Evolutionary conservation across 2,888 invertebrate species (phyloP).

Genomic region (Caenorhabditis doughertyi): DNA sequence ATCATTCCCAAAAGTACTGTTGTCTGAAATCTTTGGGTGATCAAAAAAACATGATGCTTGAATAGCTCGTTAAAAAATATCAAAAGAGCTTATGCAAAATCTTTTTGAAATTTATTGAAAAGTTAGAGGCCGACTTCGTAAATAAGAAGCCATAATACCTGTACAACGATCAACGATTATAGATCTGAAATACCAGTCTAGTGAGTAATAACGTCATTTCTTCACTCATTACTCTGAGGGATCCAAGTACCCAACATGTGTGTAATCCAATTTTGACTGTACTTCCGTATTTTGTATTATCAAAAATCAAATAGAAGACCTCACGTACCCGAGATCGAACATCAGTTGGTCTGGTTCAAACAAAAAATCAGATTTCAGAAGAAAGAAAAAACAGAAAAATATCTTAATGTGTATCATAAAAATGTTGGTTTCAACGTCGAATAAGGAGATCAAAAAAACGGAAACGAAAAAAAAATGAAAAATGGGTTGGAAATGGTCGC

Average conservation of each 20-base stretch:
- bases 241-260: not conserved
- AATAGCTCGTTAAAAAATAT: not conserved
- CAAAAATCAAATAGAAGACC: not conserved
- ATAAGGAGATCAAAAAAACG: not conserved
- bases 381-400: slow-evolving; percentile 7
- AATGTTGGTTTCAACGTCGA: not conserved
- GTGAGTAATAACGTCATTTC: slow-evolving; percentile 14
- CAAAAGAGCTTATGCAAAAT: not conserved
- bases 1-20: too few relatives aligned
- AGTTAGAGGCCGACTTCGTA: too few relatives aligned
- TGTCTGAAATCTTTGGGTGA: too few relatives aligned
- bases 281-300: slow-evolving; percentile 9
- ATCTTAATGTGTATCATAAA: too few relatives aligned
- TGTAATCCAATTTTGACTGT: slow-evolving; percentile 5
- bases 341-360: not conserved
- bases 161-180: slow-evolving; percentile 29
- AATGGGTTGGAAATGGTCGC: not conserved
- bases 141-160: slow-evolving; percentile 29
- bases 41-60: too few relatives aligned
- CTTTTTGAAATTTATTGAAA: not conserved
- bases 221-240: not conserved
- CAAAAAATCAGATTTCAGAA: not conserved
- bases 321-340: slow-evolving; percentile 5
- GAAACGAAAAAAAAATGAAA: not conserved
- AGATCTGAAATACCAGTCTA: not conserved